phyloP scores from a whole-genome alignment of 2,113 vertebrate species.

The Anguilla rostrata region DNA sequence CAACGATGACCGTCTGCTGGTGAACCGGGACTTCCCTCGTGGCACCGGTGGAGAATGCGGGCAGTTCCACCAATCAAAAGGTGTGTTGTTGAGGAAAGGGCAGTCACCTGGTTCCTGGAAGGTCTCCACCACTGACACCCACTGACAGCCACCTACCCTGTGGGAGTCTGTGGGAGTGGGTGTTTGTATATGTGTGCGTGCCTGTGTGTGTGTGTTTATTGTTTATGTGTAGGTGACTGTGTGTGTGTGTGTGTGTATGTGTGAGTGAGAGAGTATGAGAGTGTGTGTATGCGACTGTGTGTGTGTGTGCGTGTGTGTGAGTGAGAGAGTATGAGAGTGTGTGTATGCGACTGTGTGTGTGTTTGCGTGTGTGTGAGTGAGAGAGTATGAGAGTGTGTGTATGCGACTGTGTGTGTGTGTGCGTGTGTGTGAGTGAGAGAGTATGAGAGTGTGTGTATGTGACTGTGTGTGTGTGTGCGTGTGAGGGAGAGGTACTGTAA shows the following conservation, averaged over 20 bases:
- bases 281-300: no score
- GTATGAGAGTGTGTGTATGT: conserved; percentile 2
- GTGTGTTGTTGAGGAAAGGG: neutral
- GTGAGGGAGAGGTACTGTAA: neutral
- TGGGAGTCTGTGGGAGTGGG: no score
- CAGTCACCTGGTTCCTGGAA: neutral
- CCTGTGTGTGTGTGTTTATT: neutral
- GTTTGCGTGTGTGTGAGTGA: no score
- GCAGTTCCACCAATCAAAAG: neutral
- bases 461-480: neutral
- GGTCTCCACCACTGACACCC: neutral
- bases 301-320: no score
- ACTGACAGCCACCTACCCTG: no score
- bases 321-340: no score
- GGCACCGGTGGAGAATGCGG: neutral
- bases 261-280: no score
- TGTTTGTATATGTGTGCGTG: no score
- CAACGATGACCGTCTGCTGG: neutral
- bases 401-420: neutral
- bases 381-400: no score
- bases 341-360: no score
- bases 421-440: no score
- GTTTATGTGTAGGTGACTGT: neutral
- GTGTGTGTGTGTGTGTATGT: no score
- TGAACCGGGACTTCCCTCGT: neutral